These are phyloP conservation scores for Tetrax tetrax DNA, from an alignment of 2,113 vertebrate species.

Conservation along the genomic window DNA sequence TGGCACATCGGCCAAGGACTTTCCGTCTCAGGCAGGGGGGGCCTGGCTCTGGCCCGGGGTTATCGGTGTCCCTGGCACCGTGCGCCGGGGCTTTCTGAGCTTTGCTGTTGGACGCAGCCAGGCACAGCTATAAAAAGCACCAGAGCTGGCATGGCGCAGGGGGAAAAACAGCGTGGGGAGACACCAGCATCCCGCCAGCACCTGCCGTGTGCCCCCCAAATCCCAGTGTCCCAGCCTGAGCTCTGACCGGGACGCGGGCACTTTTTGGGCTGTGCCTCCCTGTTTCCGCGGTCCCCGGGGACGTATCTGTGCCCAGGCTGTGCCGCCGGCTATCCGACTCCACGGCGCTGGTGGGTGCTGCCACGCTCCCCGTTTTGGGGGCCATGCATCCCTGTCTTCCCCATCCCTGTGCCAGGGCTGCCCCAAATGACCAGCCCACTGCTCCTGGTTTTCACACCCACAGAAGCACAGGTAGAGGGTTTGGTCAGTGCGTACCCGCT, in stretches of 20 bases:
- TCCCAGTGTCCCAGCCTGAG: accelerated
- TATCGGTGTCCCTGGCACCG: not conserved
- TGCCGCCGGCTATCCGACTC: not conserved
- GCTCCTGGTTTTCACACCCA: not conserved
- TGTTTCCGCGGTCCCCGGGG: not conserved
- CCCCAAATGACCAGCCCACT: not conserved
- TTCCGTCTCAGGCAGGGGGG: not conserved
- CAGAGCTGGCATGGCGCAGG: not conserved
- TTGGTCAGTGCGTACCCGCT: accelerated
- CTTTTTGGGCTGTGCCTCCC: not conserved
- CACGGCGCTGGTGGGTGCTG: not conserved
- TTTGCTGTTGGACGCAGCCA: not conserved
- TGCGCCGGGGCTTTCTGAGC: not conserved
- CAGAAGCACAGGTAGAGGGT: not conserved
- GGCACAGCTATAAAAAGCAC: not conserved
- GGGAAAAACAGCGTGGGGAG: not conserved
- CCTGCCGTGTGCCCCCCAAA: too few species aligned
- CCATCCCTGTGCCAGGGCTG: not conserved
- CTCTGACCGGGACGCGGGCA: not conserved
- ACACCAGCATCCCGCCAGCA: not conserved
- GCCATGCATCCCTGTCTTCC: too few species aligned
- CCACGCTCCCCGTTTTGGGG: accelerated
- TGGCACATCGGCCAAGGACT: not conserved
- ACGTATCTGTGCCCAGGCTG: accelerated
- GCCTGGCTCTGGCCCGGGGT: accelerated